Evolutionary conservation across 2,113 vertebrate genomes (phyloP), one percentile per base, ranked within the genome.

Genomic region (Patagioenas fasciata): DNA sequence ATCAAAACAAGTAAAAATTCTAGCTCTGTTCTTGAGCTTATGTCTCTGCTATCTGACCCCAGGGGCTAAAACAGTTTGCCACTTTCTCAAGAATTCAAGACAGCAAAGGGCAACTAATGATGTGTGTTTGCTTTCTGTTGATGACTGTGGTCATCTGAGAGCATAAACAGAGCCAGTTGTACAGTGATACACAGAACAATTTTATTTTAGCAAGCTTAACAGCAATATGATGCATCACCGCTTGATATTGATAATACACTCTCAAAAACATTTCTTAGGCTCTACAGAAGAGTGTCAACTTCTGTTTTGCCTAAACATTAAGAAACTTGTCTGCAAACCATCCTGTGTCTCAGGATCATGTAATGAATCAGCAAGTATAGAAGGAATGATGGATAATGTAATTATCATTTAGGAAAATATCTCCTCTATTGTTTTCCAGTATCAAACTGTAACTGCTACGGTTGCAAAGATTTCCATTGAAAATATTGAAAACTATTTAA

Each of bases 261-360:
- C 21, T 42, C 8, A 21, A 83, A 88, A 77, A 4, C 1, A 21
- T 67, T 86, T 74, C 65, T 89, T 44, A 53, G 15, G 26, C 17
- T 21, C 5, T 44, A 50, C 9, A 54, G 36, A 17, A 44, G 81
- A 60, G 4, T 38, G 24, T 40, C 42, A 71, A 17, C 9, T 75
- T 84, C 62, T 91, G 11, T 79, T 87, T 85, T 69, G 7, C 36
- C 26, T 80, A 80, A 88, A 80, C 14, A 17, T 56, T 85, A 31
- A 48, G 62, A 91, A 82, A 81, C 4, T 32, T 0, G 0, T 53
- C 85, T 93, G 53, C 5, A 47, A 79, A 42, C 0, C 0, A 6
- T 67, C 44, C 60, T 48, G 4, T 15, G 29, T 50, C 29, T 66
- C 48, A 42, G 15, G 42, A 67, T 73, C 25, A 14, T 65, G 73